phyloP scores from a whole-genome alignment of 1,140 invertebrate genomes.

The Ladona fulva region DNA sequence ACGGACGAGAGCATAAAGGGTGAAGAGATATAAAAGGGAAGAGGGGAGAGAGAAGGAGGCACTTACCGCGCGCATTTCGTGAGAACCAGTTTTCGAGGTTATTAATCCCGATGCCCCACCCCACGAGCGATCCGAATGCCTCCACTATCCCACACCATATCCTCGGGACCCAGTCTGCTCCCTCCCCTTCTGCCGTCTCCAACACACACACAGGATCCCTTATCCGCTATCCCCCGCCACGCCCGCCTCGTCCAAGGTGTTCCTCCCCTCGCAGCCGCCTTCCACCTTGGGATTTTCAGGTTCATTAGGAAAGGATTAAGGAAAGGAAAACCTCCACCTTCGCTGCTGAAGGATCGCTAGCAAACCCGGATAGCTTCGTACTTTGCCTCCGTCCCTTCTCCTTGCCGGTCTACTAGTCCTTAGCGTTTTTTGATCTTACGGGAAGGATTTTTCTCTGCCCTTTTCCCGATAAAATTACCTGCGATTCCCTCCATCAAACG shows the following conservation, averaged over 20 bases:
- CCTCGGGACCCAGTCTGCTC: neutral
- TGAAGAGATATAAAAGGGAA: neutral
- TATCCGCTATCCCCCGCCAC: too few relatives aligned
- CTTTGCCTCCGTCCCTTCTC: neutral
- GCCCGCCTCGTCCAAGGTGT: neutral
- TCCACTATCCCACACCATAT: neutral
- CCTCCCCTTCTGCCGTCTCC: neutral
- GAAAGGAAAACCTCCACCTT: neutral
- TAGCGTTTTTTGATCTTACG: too few relatives aligned
- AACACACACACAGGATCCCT: neutral
- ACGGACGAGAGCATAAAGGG: constrained; percentile 13
- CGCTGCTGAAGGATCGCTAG: neutral
- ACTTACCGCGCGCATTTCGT: neutral
- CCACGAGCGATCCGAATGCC: neutral
- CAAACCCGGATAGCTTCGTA: neutral
- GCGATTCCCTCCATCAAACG: too few relatives aligned
- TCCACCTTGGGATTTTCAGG: neutral
- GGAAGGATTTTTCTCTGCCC: too few relatives aligned
- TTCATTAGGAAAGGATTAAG: constrained; percentile 7
- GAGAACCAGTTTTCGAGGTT: neutral
- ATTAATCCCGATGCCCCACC: neutral
- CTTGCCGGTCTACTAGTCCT: too few relatives aligned
- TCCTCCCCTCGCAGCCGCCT: neutral
- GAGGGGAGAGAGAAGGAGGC: neutral
- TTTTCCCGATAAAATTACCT: too few relatives aligned